These are phyloP conservation scores for Eublepharis macularius DNA, from an alignment of 2,113 vertebrate species.

Conservation along the genomic window DNA sequence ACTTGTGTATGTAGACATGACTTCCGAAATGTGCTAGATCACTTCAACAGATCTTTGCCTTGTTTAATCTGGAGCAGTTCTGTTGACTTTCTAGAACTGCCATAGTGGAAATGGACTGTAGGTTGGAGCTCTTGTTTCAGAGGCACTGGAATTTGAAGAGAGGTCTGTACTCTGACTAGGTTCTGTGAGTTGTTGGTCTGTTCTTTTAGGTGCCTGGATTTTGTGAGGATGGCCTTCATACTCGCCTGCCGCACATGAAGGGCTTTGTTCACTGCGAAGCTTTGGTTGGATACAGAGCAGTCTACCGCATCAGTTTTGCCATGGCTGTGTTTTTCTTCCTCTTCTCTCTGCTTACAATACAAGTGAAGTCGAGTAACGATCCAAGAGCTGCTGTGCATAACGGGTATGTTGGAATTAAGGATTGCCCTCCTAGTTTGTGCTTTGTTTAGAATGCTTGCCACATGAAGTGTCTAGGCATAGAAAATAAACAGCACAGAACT, in stretches of 20 bases:
- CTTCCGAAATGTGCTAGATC: not conserved
- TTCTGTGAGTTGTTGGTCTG: constrained; percentile 7
- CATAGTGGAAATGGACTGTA: not conserved
- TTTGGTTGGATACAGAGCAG: constrained; percentile 91
- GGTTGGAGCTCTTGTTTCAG: not conserved
- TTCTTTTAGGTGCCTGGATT: constrained; percentile 89
- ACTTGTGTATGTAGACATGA: not conserved
- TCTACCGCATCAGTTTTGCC: constrained; percentile 91
- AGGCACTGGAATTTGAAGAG: not conserved
- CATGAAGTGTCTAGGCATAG: accelerated
- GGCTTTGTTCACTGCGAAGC: constrained; percentile 82
- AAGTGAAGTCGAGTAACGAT: constrained; percentile 89
- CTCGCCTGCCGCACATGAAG: constrained; percentile 61
- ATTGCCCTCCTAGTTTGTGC: not conserved
- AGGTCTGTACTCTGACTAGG: accelerated
- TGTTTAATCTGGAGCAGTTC: not conserved
- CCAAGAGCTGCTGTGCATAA: constrained; percentile 90
- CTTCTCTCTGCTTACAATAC: constrained; percentile 83
- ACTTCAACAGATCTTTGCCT: not conserved
- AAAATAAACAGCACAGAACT: not conserved
- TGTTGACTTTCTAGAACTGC: not conserved
- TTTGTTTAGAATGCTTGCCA: not conserved
- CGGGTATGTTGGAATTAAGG: constrained; percentile 76
- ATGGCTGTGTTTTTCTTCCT: constrained; percentile 88
- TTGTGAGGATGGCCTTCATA: constrained; percentile 82